Base-by-base conservation (phyloP, 1,140 invertebrate species). In the Charaxes varanes region DNA sequence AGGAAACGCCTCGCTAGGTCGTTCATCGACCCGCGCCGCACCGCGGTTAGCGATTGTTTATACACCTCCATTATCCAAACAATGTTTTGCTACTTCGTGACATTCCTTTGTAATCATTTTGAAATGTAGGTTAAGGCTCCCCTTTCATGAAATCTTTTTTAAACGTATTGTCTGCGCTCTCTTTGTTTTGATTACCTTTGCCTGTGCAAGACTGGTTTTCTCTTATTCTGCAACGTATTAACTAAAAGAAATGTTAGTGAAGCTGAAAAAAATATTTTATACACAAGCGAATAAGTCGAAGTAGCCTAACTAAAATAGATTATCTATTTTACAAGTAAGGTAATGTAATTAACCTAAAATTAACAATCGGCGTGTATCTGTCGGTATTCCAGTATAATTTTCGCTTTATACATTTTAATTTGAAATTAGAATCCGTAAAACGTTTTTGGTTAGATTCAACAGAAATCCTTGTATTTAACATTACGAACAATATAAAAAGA, bases 51-150 rank as follows among this genome's bases (percentile, higher is more conserved):
- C 60, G 54, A 71, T 71, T 76, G 72, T 78, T 71, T 63, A 68
- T 62, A 76, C 63, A 59, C 68, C 59, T 45, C 58, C 53, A 78
- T 82, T 72, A 78, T 74, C 72, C 62, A 70, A 68, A 70, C 65
- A 63, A 56, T 63, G 63, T 65, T 73, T 64, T 59, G 62, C 71
- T 64, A 60, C 62, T 72, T 76, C 73, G 73, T 73, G 74, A 79
- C 78, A 80, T 78, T 71, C 78, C 78, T 72, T 69, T 68, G 65
- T 77, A 72, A 82, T 72, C 63, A 68, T 68, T 62, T 45, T 47
- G 41, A 55, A 70, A 80, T 78, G 61, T 78, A 47, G 74, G 78
- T 78, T 77, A 76, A 82, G 74, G 78, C 56, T 53, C 30, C 41
- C 47, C 38, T 46, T 42, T 47, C 34, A 28, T 38, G 31, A 33